Evolutionary conservation across 2,888 invertebrate species (phyloP).

Genomic region (Orthosia cruda): DNA sequence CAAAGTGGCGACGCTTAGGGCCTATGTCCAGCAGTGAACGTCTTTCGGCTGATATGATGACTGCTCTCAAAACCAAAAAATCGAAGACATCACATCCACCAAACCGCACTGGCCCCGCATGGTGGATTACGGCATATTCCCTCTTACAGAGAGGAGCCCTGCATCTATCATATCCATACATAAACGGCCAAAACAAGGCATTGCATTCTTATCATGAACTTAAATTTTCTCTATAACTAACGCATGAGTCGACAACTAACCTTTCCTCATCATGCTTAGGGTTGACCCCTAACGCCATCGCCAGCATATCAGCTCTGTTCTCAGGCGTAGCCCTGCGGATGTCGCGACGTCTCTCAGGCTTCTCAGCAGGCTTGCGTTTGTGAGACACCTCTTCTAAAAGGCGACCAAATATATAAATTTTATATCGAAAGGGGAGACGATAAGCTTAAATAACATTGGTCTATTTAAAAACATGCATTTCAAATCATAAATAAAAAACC

Average conservation of each 20-base stretch:
- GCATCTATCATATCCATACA: too few species aligned
- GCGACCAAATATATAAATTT: neutral
- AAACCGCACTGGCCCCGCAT: too few species aligned
- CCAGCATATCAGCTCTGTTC: constrained; percentile 88
- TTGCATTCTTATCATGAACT: neutral
- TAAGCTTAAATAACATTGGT: neutral
- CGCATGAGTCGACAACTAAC: constrained; percentile 53
- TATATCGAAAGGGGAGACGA: neutral
- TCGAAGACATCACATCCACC: too few species aligned
- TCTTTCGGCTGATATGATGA: too few species aligned
- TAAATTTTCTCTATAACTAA: neutral
- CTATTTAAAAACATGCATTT: constrained; percentile 1
- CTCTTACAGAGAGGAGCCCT: too few species aligned
- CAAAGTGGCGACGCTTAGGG: too few species aligned
- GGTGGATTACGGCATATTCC: too few species aligned
- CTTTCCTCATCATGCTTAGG: constrained; percentile 83
- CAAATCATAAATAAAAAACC: constrained; percentile 32
- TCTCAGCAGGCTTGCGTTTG: constrained; percentile 59
- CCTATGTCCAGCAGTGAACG: too few species aligned
- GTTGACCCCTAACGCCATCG: constrained; percentile 91
- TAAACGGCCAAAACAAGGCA: too few species aligned
- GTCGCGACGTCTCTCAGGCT: constrained; percentile 54
- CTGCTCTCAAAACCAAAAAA: too few species aligned
- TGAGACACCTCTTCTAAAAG: constrained; percentile 49
- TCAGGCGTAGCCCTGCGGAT: constrained; percentile 62